Evolutionary conservation across 1,140 invertebrate genomes (phyloP), one percentile per base, ranked within the genome.

Genomic region (Euschistus heros): DNA sequence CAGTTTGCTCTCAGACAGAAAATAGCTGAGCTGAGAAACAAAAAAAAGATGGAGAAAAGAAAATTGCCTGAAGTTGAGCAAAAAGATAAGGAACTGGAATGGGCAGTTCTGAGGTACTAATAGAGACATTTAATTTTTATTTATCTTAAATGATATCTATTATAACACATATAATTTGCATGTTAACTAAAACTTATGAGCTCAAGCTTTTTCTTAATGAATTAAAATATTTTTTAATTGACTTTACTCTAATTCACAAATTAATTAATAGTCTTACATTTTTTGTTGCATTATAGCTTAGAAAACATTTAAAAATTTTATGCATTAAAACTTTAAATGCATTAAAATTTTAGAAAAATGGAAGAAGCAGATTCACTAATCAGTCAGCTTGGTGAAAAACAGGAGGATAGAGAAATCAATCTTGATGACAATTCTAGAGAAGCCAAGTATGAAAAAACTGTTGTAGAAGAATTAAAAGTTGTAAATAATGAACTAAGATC

Each of bases 361-460:
- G 80, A 84, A 69, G 82, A 84, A 71, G 80, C 82, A 20, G 83
- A 85, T 69, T 79, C 78, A 66, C 73, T 85, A n/a, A 70, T 82
- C 24, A 73, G 76, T 17, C 68, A 75, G n/a, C 71, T 81, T 46
- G 33, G 33, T 6, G 42, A 33, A 17, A 59, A 26, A 27, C 26
- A 69, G 15, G 66, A 68, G n/a, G 68, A 74, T 7, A 69, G 73
- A 24, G 73, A 75, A 68, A 59, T 33, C 15, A 59, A 24, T 22
- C 15, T 7, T 10, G 42, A 26, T 4, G 22, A 30, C 5, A 77
- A 75, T 3, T 77, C 73, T 50, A 82, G 81, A 70, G 75, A 75
- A 68, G 81, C 80, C 2, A 84, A 84, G 74, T 77, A 80, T 50
- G 78, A 80, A 10, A 71, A 74, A 57, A 78, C 72, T 30, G 80